These are phyloP conservation scores for Rhombomys opimus DNA, from an alignment of 2,113 vertebrate species.

Conservation along the genomic window DNA sequence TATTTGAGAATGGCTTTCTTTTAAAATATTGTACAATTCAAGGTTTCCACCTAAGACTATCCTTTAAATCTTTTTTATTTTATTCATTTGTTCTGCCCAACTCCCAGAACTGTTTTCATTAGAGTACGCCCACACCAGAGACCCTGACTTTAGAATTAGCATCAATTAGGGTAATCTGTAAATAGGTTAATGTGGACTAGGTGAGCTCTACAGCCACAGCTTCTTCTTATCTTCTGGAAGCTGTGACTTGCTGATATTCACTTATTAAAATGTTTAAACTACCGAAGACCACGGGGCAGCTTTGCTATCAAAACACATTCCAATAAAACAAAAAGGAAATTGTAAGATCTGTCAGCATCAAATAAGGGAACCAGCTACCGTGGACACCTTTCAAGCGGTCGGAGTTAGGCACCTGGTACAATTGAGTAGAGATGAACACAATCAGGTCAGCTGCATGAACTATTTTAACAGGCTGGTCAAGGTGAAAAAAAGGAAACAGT, in stretches of 20 bases:
- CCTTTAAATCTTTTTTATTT: conserved; percentile 28
- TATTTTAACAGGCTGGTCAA: conserved; percentile 65
- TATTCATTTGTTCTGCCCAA: conserved; percentile 40
- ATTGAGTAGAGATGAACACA: conserved; percentile 32
- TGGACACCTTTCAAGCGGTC: conserved; percentile 62
- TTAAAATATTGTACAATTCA: conserved; percentile 35
- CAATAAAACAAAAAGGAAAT: conserved; percentile 64
- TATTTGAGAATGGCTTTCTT: conserved; percentile 46
- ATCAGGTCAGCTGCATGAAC: conserved; percentile 66
- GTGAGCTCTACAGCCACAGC: background rate
- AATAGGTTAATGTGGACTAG: conserved; percentile 13
- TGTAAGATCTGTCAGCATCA: conserved; percentile 42
- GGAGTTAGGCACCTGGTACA: conserved; percentile 39
- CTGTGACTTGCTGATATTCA: conserved; percentile 20
- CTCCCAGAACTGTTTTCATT: background rate
- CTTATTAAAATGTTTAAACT: conserved; percentile 68
- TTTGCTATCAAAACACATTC: conserved; percentile 61
- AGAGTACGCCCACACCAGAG: background rate
- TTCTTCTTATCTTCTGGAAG: background rate
- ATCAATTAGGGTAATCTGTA: conserved; percentile 50
- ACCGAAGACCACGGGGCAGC: background rate
- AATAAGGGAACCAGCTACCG: conserved; percentile 35
- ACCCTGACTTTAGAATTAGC: conserved; percentile 59
- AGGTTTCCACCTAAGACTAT: background rate
- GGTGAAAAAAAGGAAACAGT: background rate